Evolutionary conservation across 2,888 invertebrate genomes (phyloP).

Genomic region (Pristionchus fissidentatus): DNA sequence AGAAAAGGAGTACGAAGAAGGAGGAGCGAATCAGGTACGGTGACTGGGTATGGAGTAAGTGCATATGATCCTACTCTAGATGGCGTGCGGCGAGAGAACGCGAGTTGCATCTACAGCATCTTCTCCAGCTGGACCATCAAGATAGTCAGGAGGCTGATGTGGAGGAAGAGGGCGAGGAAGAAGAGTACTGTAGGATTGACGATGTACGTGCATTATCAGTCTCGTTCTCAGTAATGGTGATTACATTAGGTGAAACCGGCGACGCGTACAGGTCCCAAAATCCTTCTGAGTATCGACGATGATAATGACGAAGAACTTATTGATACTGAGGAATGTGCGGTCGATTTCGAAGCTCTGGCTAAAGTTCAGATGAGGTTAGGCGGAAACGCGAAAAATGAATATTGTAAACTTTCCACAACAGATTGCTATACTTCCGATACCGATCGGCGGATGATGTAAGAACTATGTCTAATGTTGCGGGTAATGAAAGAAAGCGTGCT

Average conservation of each 20-base stretch:
- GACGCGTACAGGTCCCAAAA: not conserved
- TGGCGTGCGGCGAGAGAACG: constrained; percentile 7
- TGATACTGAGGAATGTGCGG: not conserved
- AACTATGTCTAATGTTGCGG: not conserved
- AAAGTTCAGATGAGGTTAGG: constrained; percentile 11
- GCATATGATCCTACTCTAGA: not conserved
- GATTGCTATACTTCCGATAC: constrained; percentile 20
- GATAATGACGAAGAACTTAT: not conserved
- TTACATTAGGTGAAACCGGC: not conserved
- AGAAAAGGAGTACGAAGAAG: constrained; percentile 24
- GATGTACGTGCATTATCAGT: not conserved
- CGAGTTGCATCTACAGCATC: not conserved
- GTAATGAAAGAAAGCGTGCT: not conserved
- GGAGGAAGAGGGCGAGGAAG: not conserved
- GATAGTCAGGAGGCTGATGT: not conserved
- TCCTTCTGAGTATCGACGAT: not conserved
- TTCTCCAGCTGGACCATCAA: not conserved
- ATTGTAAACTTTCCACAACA: not conserved
- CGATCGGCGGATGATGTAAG: constrained; percentile 30
- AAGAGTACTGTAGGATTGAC: not conserved
- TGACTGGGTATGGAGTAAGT: too few species aligned
- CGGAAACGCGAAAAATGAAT: not conserved
- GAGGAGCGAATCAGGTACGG: constrained; percentile 7
- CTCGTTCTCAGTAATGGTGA: not conserved
- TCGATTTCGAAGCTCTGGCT: not conserved